A percentile compares a stretch with the other conserved stretches of the same genome.
Evolutionary conservation across 37 sponge, comb jelly and placozoan species (phyloP).

Genomic region (Sycon ciliatum): DNA sequence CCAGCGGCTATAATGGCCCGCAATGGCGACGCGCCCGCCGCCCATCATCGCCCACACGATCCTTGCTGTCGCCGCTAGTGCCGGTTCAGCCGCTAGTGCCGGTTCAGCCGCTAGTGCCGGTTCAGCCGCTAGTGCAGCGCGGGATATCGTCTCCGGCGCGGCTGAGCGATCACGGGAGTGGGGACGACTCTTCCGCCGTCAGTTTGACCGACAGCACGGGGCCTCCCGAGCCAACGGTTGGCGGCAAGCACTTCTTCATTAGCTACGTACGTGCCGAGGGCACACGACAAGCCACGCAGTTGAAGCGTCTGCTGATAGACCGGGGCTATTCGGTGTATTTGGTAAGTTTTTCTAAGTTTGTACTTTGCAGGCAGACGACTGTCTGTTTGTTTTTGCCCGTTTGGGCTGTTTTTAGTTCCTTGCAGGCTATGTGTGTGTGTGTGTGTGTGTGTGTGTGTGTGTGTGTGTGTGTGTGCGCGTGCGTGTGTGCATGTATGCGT

Average conservation of each 20-base stretch:
- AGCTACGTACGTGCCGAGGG: conserved; percentile 76
- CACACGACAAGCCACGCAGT: conserved; percentile 19
- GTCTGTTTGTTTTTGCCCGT: neutral
- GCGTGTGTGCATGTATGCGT: neutral
- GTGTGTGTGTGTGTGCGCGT: conserved; percentile 1
- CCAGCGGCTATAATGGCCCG: too few relatives aligned
- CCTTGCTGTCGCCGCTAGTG: too few relatives aligned
- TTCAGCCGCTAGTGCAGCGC: too few relatives aligned
- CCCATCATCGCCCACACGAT: too few relatives aligned
- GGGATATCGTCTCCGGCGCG: too few relatives aligned
- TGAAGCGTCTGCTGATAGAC: conserved; percentile 37
- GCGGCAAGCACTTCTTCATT: conserved; percentile 39
- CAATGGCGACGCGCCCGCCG: too few relatives aligned
- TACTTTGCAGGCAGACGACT: neutral
- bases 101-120: too few relatives aligned
- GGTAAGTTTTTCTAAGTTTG: conserved; percentile 11
- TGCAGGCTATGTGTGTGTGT: neutral
- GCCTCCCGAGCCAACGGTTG: too few relatives aligned
- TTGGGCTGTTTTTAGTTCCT: neutral
- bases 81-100: too few relatives aligned
- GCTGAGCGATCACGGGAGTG: too few relatives aligned
- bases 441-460: conserved; percentile 10
- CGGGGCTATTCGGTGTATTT: conserved; percentile 48
- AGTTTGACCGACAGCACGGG: too few relatives aligned
- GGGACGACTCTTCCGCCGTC: too few relatives aligned